Percentiles rank a stretch among this genome's conserved stretches.
These are phyloP conservation scores for Alethe castanea DNA, from an alignment of 2,113 vertebrate species.

Conservation along the genomic window DNA sequence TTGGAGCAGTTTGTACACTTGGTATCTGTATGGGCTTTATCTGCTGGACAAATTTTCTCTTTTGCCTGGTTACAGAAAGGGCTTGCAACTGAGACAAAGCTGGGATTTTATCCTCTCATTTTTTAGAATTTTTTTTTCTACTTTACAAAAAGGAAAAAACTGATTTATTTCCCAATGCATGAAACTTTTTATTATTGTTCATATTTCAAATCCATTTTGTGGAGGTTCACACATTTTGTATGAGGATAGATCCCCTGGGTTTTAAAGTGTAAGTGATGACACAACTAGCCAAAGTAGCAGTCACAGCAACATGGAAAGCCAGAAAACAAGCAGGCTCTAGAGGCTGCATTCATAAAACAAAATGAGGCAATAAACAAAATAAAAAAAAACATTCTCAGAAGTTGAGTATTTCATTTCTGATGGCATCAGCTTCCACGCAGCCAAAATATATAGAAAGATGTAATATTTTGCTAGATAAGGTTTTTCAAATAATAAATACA, in stretches of 20 bases:
- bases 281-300: background rate
- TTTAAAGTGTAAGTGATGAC: background rate
- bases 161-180: background rate
- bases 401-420: conserved; percentile 12
- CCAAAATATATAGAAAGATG: background rate
- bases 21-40: background rate
- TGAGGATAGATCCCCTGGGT: background rate
- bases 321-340: background rate
- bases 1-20: background rate
- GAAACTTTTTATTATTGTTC: background rate
- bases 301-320: background rate
- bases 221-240: background rate
- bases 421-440: background rate
- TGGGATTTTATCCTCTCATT: background rate
- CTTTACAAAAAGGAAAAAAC: background rate
- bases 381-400: background rate
- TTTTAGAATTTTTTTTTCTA: background rate
- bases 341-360: conserved; percentile 32
- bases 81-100: background rate
- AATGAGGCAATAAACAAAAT: conserved; percentile 20
- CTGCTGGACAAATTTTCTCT: background rate
- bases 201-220: background rate
- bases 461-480: background rate
- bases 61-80: background rate
- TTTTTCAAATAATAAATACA: conserved; percentile 13